A percentile compares a stretch with the other conserved stretches of the same genome.
phyloP scores from a whole-genome alignment of 2,797 vertebrate genomes.

The Sebastes diaconus region DNA sequence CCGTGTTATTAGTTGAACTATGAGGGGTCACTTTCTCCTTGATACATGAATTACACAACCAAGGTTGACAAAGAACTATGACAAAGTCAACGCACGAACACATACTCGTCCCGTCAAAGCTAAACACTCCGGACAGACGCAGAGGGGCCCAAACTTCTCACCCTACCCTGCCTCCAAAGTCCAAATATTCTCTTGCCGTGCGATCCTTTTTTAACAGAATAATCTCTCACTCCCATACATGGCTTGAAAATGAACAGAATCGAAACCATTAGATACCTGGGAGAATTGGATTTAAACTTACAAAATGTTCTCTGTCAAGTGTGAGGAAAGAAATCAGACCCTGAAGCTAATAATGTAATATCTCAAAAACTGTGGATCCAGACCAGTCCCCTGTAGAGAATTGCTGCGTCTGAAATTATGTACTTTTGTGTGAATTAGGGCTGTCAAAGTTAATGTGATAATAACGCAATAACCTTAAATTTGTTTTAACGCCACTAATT shows the following conservation, averaged over 20 bases:
- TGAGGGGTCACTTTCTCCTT: slow-evolving; percentile 66
- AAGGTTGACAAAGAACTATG: slow-evolving; percentile 61
- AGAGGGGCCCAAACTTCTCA: slow-evolving; percentile 30
- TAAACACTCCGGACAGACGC: slow-evolving; percentile 47
- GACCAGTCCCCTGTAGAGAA: neutral
- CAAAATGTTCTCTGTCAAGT: slow-evolving; percentile 3
- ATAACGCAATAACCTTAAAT: rapidly evolving
- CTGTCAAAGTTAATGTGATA: too few species aligned
- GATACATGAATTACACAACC: slow-evolving; percentile 69
- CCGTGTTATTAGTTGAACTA: slow-evolving; percentile 50
- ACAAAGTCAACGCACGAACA: slow-evolving; percentile 53
- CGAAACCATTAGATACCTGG: neutral
- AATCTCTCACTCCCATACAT: slow-evolving; percentile 54
- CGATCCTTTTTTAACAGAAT: slow-evolving; percentile 5
- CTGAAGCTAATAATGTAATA: neutral
- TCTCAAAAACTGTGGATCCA: neutral
- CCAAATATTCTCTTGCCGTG: slow-evolving; percentile 8
- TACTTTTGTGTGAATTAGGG: too few species aligned
- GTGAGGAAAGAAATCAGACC: slow-evolving; percentile 8
- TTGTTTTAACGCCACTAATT: too few species aligned
- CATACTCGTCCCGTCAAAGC: slow-evolving; percentile 52
- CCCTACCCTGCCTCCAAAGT: slow-evolving; percentile 16
- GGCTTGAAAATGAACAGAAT: slow-evolving; percentile 38
- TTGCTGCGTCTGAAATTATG: too few species aligned
- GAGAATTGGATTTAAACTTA: neutral